A percentile compares a stretch with the other conserved stretches of the same genome.
These are phyloP conservation scores for Chaetophractus vellerosus DNA, from an alignment of 2,797 vertebrate species.

Conservation along the genomic window DNA sequence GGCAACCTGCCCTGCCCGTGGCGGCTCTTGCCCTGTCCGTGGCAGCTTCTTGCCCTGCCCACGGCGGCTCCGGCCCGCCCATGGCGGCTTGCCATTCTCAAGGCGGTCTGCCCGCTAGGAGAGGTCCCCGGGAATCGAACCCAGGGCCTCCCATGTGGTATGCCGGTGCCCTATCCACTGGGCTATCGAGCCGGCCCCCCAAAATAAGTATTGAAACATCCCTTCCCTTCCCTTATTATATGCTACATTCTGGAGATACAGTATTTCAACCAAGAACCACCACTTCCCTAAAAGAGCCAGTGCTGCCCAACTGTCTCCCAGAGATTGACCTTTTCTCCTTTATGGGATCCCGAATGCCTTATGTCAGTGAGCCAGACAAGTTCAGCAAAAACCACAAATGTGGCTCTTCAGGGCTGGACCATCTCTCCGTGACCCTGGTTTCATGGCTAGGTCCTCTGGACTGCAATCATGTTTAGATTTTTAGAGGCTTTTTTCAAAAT, in stretches of 20 bases:
- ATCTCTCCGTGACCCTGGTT: not conserved
- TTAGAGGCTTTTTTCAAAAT: conserved; percentile 64
- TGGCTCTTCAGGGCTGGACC: not conserved
- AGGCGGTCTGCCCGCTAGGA: too few species aligned
- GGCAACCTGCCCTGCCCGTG: too few species aligned
- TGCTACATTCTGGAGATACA: not conserved
- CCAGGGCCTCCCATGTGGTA: too few species aligned
- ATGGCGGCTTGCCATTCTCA: too few species aligned
- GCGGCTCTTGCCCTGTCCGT: too few species aligned
- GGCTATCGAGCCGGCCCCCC: too few species aligned
- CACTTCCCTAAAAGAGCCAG: not conserved
- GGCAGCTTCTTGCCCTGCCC: too few species aligned
- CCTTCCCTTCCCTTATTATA: not conserved
- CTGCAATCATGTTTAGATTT: conserved; percentile 61
- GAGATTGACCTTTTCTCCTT: not conserved
- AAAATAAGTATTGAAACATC: not conserved
- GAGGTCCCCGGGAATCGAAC: too few species aligned
- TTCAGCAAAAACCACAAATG: not conserved
- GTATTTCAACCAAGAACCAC: not conserved
- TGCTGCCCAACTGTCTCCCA: not conserved
- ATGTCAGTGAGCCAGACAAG: not conserved
- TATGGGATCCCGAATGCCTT: not conserved
- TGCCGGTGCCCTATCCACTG: too few species aligned
- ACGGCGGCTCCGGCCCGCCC: too few species aligned
- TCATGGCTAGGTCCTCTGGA: not conserved